These are phyloP conservation scores for Misgurnus mizolepis DNA, from an alignment of 2,113 vertebrate genomes.

Conservation along the genomic window DNA sequence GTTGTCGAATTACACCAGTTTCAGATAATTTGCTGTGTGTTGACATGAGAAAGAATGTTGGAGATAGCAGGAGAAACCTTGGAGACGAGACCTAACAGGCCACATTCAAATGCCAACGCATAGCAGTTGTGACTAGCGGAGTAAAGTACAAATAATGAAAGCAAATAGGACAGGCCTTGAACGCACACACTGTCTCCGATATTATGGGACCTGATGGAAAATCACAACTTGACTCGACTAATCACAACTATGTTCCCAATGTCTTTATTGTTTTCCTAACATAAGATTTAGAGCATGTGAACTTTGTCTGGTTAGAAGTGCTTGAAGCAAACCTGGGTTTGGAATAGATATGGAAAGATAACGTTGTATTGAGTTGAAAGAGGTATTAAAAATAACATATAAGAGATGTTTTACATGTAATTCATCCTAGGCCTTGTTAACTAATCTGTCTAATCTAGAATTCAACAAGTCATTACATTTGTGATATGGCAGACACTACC, in stretches of 20 bases:
- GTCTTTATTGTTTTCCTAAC: conserved; percentile 2
- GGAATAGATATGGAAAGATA: background rate
- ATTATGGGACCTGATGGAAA: conserved; percentile 6
- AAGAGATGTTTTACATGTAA: too few relatives aligned
- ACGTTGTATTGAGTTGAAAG: too few relatives aligned
- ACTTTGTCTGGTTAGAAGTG: background rate
- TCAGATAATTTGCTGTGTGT: background rate
- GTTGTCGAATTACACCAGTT: background rate
- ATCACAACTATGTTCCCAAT: background rate
- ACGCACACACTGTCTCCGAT: background rate
- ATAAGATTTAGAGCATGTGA: background rate
- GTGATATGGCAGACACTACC: too few relatives aligned
- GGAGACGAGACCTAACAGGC: conserved; percentile 44
- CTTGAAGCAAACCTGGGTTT: background rate
- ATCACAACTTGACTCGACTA: conserved; percentile 15
- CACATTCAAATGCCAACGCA: background rate
- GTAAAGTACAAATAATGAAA: conserved; percentile 15
- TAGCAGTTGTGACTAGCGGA: conserved; percentile 50
- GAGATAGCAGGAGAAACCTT: conserved; percentile 27
- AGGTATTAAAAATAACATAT: too few relatives aligned
- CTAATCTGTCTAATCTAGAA: too few relatives aligned
- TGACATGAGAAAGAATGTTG: conserved; percentile 16
- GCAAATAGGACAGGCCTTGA: conserved; percentile 24
- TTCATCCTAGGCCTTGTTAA: too few relatives aligned
- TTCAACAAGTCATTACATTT: too few relatives aligned